These are phyloP conservation scores for Novumbra hubbsi DNA, from an alignment of 2,797 vertebrate genomes.

Conservation along the genomic window DNA sequence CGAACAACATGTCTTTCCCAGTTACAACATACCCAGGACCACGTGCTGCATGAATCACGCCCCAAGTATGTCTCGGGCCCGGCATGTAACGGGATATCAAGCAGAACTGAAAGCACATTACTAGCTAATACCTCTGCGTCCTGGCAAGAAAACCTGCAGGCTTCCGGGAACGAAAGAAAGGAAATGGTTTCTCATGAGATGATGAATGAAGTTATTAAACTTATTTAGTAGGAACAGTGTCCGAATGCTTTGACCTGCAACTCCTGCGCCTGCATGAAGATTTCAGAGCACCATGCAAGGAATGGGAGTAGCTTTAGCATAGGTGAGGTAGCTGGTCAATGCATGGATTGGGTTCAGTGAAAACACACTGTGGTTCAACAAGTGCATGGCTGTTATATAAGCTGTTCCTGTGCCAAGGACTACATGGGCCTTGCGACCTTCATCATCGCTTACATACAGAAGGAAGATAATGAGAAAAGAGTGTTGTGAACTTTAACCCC, in stretches of 20 bases:
- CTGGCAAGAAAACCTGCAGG: not conserved
- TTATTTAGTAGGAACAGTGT: not conserved
- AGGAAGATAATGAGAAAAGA: slow-evolving; percentile 33
- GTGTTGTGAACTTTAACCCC: not conserved
- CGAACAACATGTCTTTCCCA: slow-evolving; percentile 18
- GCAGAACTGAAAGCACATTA: slow-evolving; percentile 46
- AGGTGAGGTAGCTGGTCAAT: not conserved
- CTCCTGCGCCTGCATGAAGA: not conserved
- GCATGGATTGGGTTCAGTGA: not conserved
- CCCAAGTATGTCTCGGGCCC: slow-evolving; percentile 36
- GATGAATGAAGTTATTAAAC: not conserved
- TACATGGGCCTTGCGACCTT: not conserved
- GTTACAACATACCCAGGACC: slow-evolving; percentile 55
- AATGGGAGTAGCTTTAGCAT: not conserved
- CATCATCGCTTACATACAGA: slow-evolving; percentile 15
- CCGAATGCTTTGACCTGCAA: not conserved
- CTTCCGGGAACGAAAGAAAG: not conserved
- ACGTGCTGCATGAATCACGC: slow-evolving; percentile 51
- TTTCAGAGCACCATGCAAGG: too few relatives aligned
- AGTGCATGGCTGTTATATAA: not conserved
- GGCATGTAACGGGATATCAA: slow-evolving; percentile 1
- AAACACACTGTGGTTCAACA: not conserved
- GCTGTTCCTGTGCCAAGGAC: slow-evolving; percentile 14
- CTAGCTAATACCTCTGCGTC: not conserved
- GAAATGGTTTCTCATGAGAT: not conserved